Conservation (phyloP, 1,140 invertebrate genomes). For the Drosophila jambulina region DNA sequence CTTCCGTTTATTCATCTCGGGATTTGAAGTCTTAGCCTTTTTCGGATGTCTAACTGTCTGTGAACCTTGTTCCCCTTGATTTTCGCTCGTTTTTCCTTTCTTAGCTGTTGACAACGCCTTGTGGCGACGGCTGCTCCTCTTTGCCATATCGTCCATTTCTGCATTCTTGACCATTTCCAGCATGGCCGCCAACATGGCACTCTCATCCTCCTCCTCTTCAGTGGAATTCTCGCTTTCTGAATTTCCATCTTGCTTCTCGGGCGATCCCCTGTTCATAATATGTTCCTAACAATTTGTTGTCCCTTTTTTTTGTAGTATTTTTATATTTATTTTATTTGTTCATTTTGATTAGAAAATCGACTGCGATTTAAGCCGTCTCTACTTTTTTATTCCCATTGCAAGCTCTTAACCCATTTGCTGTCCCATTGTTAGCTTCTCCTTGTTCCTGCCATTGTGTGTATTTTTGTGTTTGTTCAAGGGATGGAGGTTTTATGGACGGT, state of each 20-base stretch:
- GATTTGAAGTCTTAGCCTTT: not conserved
- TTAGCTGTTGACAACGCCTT: not conserved
- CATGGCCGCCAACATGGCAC: constrained; percentile 46
- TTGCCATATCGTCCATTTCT: constrained; percentile 6
- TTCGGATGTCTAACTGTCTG: not conserved
- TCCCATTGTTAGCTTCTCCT: constrained; percentile 17
- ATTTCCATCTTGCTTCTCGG: not conserved
- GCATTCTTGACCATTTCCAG: constrained; percentile 51
- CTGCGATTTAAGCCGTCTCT: constrained; percentile 17
- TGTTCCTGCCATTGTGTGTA: constrained; percentile 41
- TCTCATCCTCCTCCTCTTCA: constrained; percentile 32
- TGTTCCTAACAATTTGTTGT: not conserved
- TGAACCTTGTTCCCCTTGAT: not conserved
- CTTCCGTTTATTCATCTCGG: not conserved
- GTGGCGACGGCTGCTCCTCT: not conserved
- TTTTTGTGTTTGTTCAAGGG: constrained; percentile 16
- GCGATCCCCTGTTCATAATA: constrained; percentile 13
- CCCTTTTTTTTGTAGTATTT: not conserved
- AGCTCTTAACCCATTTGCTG: constrained; percentile 61
- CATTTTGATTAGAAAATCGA: constrained; percentile 69
- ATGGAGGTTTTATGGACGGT: constrained; percentile 6
- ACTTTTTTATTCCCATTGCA: not conserved
- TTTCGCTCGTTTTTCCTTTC: not conserved
- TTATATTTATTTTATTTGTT: constrained; percentile 7
- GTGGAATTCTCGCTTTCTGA: constrained; percentile 1